phyloP scores from a whole-genome alignment of 2,113 vertebrate species.

The Panthera leo region DNA sequence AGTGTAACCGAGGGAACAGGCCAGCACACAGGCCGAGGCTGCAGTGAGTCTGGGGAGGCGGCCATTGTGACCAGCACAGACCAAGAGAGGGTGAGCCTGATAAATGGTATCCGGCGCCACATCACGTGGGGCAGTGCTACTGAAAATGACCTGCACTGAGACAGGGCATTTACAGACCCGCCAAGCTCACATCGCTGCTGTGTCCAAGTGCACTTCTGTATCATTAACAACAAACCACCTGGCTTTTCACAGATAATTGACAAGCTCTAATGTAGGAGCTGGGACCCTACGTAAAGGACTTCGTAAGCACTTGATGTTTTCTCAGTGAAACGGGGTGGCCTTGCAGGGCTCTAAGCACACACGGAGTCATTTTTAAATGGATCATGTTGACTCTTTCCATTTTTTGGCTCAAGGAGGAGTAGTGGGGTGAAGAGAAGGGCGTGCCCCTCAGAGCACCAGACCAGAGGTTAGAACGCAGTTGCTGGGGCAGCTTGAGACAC shows the following conservation, averaged over 20 bases:
- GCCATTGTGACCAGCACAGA: not conserved
- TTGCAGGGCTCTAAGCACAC: not conserved
- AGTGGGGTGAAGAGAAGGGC: not conserved
- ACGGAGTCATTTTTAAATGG: not conserved
- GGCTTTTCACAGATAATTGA: not conserved
- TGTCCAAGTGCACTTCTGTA: too few species aligned
- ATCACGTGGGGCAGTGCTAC: not conserved
- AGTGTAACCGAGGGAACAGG: not conserved
- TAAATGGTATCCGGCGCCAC: not conserved
- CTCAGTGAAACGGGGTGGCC: not conserved
- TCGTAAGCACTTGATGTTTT: not conserved
- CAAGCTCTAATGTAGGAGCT: not conserved
- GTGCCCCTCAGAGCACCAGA: not conserved
- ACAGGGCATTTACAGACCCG: not conserved
- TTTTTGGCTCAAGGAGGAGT: not conserved
- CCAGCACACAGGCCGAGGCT: not conserved
- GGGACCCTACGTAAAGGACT: not conserved
- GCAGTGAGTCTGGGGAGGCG: not conserved
- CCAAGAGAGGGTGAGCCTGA: not conserved
- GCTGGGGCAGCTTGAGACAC: not conserved
- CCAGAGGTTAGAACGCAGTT: not conserved
- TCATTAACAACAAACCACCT: not conserved
- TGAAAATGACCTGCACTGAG: not conserved
- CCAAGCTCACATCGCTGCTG: too few species aligned
- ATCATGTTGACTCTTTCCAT: not conserved